Conservation (phyloP, 1,140 invertebrate species). For the Pachyrhynchus sulphureomaculatus region DNA sequence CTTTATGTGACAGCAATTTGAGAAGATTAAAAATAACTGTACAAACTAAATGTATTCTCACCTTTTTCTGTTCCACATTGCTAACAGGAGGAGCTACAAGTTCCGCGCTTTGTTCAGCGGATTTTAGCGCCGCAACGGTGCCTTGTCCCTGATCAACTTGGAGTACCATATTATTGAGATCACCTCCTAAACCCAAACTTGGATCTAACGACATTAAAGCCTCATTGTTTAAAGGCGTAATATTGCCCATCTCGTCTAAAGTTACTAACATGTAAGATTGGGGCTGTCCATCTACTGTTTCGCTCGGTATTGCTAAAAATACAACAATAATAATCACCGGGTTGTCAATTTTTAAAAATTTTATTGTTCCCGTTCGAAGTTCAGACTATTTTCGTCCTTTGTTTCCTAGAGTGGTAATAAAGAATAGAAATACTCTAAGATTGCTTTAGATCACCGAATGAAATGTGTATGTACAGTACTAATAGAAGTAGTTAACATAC, state of each 20-base stretch:
- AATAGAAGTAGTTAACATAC: too few relatives aligned
- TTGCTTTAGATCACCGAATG: too few relatives aligned
- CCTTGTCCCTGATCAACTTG: constrained; percentile 46
- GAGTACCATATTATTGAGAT: constrained; percentile 47
- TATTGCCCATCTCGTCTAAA: constrained; percentile 67
- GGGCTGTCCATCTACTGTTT: constrained; percentile 63
- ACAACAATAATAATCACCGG: too few relatives aligned
- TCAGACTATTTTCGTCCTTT: too few relatives aligned
- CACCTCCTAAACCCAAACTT: constrained; percentile 44
- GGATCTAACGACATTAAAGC: constrained; percentile 54
- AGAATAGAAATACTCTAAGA: too few relatives aligned
- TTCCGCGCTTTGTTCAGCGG: neutral
- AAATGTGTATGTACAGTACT: too few relatives aligned
- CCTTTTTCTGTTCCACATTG: neutral
- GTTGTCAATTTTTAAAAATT: too few relatives aligned
- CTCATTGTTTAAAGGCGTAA: constrained; percentile 70
- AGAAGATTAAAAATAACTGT: too few relatives aligned
- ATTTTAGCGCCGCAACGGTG: constrained; percentile 3
- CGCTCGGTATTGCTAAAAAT: constrained; percentile 60
- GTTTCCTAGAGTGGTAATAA: too few relatives aligned
- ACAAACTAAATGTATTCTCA: too few relatives aligned
- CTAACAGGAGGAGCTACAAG: neutral
- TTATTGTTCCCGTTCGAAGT: too few relatives aligned
- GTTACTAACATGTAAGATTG: constrained; percentile 64
- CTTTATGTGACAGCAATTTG: too few relatives aligned